phyloP scores from a whole-genome alignment of 2,113 vertebrate genomes.

The Phylloscopus trochiloides region DNA sequence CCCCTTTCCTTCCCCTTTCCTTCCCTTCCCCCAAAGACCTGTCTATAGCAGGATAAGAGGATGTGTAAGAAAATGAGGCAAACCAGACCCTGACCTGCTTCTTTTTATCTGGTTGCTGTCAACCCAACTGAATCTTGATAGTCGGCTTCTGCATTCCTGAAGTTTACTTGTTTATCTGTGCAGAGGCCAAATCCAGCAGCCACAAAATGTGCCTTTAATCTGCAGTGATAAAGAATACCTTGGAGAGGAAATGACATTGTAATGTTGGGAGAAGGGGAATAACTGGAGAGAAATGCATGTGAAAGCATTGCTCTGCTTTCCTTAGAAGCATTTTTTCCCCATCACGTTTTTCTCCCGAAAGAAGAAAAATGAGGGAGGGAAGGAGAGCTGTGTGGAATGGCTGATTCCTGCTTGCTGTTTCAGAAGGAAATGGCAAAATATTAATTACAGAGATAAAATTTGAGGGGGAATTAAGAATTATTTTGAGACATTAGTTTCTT shows the following conservation, averaged over 20 bases:
- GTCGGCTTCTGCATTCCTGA: conserved; percentile 31
- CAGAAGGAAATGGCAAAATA: not conserved
- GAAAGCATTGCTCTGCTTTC: not conserved
- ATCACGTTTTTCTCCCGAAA: not conserved
- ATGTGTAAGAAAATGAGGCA: conserved; percentile 55
- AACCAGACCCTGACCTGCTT: conserved; percentile 64
- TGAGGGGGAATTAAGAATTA: not conserved
- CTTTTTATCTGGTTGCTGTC: conserved; percentile 61
- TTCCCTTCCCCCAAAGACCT: no score
- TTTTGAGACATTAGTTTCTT: not conserved
- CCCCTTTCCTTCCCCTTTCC: no score
- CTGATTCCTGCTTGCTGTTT: not conserved
- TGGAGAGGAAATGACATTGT: conserved; percentile 59
- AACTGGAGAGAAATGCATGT: not conserved
- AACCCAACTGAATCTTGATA: conserved; percentile 36
- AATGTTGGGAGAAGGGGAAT: not conserved
- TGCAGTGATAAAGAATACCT: conserved; percentile 66
- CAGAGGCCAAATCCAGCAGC: conserved; percentile 53
- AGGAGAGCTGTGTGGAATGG: not conserved
- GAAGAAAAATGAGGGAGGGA: not conserved
- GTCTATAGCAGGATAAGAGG: not conserved
- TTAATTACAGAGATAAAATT: not conserved
- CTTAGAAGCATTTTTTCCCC: not conserved
- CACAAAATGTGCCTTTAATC: conserved; percentile 64
- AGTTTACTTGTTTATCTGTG: conserved; percentile 70